A percentile compares a stretch with the other conserved stretches of the same genome.
Evolutionary conservation across 2,113 vertebrate genomes (phyloP).

Genomic region (Carollia perspicillata): DNA sequence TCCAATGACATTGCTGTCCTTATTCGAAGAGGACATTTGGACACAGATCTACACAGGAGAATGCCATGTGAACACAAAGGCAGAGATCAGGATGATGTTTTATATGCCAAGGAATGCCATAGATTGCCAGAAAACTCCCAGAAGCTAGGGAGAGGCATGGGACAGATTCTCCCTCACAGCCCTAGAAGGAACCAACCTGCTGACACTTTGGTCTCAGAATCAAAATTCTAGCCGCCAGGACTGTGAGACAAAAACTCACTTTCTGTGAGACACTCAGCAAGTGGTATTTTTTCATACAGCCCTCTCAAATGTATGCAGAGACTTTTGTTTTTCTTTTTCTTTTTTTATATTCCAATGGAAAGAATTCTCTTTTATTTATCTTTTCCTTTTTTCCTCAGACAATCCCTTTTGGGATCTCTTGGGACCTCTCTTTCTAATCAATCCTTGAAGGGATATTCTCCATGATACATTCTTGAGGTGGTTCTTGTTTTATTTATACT

Average conservation of each 20-base stretch:
- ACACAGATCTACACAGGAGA: background rate
- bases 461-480: background rate
- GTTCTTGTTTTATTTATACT: background rate
- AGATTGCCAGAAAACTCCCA: background rate
- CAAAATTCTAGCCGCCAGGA: background rate
- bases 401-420: background rate
- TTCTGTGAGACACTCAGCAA: background rate
- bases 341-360: background rate
- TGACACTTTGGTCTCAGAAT: background rate
- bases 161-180: background rate
- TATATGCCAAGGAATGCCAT: background rate
- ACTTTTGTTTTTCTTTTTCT: constrained; percentile 22
- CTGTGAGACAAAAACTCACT: background rate
- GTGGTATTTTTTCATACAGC: background rate
- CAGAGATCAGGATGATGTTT: background rate
- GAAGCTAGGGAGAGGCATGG: background rate
- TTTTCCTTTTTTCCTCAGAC: background rate
- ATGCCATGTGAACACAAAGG: background rate
- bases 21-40: background rate
- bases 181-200: background rate
- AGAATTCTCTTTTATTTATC: background rate
- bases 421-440: background rate
- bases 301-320: background rate
- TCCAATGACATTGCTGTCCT: background rate
- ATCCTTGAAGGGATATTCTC: background rate